These are phyloP conservation scores for Sylvilagus bachmani DNA, from an alignment of 2,113 vertebrate species.

Conservation along the genomic window DNA sequence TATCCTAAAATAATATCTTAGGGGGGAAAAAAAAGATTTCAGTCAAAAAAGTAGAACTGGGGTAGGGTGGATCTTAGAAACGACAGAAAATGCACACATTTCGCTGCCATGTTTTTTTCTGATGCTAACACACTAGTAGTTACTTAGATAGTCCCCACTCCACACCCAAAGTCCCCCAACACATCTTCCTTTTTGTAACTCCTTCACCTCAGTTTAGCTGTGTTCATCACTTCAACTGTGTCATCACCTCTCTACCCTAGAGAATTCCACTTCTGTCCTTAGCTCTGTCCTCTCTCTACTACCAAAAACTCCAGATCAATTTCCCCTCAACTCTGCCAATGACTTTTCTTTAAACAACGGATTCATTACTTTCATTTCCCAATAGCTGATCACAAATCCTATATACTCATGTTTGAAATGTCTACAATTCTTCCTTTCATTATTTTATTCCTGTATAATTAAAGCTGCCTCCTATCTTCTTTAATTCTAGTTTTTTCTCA, in stretches of 20 bases:
- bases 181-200: neutral
- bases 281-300: neutral
- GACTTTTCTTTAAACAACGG: conserved; percentile 23
- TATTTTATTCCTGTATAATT: neutral
- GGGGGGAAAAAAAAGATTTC: too few species aligned
- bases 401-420: neutral
- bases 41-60: too few species aligned
- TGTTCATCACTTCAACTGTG: neutral
- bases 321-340: conserved; percentile 23
- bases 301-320: neutral
- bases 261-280: conserved; percentile 14
- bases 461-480: neutral
- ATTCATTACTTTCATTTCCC: neutral
- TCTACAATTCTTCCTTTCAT: neutral
- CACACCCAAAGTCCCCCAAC: neutral
- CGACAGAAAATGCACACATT: neutral
- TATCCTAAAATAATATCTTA: neutral
- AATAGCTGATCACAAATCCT: neutral
- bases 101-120: neutral
- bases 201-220: neutral
- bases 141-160: neutral
- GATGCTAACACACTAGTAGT: neutral
- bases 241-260: neutral
- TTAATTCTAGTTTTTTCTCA: conserved; percentile 3
- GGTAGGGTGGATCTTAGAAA: neutral